Conservation (phyloP, 53 echinoderm and acorn worm species). For the Paracentrotus lividus region DNA sequence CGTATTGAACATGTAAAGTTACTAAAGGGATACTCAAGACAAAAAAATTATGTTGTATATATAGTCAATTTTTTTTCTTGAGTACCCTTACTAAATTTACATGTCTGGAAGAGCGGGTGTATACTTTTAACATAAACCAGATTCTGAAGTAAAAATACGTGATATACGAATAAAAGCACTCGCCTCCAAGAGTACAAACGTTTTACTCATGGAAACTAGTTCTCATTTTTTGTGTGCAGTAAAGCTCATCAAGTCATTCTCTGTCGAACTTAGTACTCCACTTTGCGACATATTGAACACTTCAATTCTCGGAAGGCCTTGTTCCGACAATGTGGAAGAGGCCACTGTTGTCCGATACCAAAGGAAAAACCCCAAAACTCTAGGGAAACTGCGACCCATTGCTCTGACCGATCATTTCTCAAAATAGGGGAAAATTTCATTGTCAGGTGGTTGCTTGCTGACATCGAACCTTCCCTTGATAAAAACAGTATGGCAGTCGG, state of each 20-base stretch:
- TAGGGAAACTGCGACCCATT: constrained; percentile 31
- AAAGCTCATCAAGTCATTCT: constrained; percentile 4
- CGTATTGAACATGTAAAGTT: too few species aligned
- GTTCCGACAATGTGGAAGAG: constrained; percentile 50
- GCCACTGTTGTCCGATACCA: constrained; percentile 23
- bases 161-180: too few species aligned
- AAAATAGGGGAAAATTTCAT: constrained; percentile 7
- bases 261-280: constrained; percentile 23
- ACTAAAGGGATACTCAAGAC: too few species aligned
- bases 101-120: too few species aligned
- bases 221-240: too few species aligned
- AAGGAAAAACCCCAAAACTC: not conserved
- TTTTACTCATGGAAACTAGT: too few species aligned
- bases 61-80: too few species aligned
- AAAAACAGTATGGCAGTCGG: constrained; percentile 41
- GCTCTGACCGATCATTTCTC: constrained; percentile 47
- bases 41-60: too few species aligned
- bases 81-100: too few species aligned
- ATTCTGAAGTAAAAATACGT: too few species aligned
- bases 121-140: too few species aligned
- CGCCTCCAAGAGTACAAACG: too few species aligned
- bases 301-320: not conserved
- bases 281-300: constrained; percentile 39
- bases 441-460: not conserved
- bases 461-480: constrained; percentile 2